Conservation (phyloP, 35 echinoderm and acorn worm genomes). For the Diadema setosum region DNA sequence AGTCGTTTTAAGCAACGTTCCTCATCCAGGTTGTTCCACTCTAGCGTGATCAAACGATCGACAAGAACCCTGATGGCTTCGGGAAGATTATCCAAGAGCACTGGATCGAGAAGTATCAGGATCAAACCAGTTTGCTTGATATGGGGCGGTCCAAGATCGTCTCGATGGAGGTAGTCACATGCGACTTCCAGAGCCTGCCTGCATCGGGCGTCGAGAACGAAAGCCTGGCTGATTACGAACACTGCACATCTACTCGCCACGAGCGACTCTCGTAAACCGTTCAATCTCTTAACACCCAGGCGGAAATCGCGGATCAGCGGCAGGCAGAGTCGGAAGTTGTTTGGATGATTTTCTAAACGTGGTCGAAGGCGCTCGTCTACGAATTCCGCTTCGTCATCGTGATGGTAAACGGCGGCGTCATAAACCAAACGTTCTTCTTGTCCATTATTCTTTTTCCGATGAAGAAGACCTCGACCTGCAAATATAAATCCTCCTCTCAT, state of each 20-base stretch:
- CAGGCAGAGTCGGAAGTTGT: background rate
- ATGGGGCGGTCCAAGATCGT: background rate
- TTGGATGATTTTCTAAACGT: background rate
- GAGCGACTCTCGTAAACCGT: background rate
- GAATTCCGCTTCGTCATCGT: background rate
- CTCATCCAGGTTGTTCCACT: background rate
- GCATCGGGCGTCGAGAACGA: background rate
- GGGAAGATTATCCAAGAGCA: background rate
- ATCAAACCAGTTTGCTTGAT: background rate
- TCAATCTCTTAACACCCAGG: background rate
- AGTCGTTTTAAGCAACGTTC: background rate
- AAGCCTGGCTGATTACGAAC: background rate
- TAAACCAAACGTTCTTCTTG: background rate
- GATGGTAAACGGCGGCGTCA: background rate
- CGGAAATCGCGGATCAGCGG: background rate
- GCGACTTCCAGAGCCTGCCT: constrained; percentile 4
- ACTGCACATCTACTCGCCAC: background rate
- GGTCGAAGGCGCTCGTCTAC: background rate
- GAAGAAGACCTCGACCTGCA: background rate
- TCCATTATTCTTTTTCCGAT: background rate
- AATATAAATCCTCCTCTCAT: background rate
- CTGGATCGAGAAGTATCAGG: background rate
- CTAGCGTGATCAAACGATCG: constrained; percentile 1
- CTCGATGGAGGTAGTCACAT: constrained; percentile 3
- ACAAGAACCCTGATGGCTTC: background rate